Conservation (phyloP, 2,113 vertebrate species). For the Erinaceus europaeus region DNA sequence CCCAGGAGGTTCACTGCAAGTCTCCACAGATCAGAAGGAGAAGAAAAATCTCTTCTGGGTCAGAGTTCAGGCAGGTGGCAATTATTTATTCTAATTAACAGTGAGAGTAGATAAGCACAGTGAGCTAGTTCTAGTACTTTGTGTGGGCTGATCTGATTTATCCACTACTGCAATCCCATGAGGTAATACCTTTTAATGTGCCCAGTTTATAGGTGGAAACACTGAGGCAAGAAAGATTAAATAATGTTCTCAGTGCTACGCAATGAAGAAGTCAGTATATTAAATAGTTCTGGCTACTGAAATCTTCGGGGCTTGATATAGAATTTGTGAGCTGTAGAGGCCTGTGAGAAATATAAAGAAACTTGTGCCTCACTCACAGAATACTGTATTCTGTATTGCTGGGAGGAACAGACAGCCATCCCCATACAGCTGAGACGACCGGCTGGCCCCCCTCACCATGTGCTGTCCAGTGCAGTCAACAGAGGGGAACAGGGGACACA, state of each 20-base stretch:
- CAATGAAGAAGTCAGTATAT: background rate
- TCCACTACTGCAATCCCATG: background rate
- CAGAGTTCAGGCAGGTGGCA: background rate
- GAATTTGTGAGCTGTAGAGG: too few species aligned
- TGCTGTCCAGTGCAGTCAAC: background rate
- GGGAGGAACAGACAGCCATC: background rate
- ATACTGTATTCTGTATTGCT: too few species aligned
- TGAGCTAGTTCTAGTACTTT: background rate
- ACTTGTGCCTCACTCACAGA: too few species aligned
- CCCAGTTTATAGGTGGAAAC: background rate
- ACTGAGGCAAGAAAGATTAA: background rate
- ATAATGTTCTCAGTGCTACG: background rate
- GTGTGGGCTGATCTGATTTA: background rate
- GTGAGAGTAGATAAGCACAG: background rate
- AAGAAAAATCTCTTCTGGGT: background rate
- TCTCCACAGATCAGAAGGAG: background rate
- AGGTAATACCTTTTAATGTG: background rate
- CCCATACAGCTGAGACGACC: background rate
- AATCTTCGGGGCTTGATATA: too few species aligned
- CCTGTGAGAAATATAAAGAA: too few species aligned
- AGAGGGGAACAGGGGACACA: too few species aligned
- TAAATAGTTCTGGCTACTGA: too few species aligned
- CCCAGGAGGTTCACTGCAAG: background rate
- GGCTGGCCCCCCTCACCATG: background rate
- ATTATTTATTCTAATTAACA: constrained; percentile 1